Evolutionary conservation across 2,888 invertebrate species (phyloP).

Genomic region (Drosophila trichaetosa): DNA sequence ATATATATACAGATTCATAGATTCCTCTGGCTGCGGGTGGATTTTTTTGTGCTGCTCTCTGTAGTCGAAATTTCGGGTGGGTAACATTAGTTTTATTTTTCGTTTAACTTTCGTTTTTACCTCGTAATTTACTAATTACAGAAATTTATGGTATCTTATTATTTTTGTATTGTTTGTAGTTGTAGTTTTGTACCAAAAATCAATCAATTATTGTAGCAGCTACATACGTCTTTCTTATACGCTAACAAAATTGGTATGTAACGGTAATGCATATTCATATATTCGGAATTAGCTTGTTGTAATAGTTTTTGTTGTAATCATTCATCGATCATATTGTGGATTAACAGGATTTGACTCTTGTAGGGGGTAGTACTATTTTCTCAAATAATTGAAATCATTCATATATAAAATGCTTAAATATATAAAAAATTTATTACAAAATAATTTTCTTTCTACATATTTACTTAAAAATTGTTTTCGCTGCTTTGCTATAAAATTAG

Average conservation of each 20-base stretch:
- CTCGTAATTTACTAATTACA: constrained; percentile 65
- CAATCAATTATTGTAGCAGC: constrained; percentile 51
- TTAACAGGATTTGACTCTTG: constrained; percentile 17
- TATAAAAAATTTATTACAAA: constrained; percentile 66
- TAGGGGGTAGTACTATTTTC: constrained; percentile 12
- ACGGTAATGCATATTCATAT: constrained; percentile 25
- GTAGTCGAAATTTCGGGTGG: constrained; percentile 61
- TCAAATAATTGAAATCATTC: constrained; percentile 38
- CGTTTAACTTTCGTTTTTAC: constrained; percentile 41
- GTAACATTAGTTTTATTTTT: constrained; percentile 73
- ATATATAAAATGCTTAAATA: constrained; percentile 59
- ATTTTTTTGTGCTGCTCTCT: constrained; percentile 28
- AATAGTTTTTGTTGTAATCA: constrained; percentile 26
- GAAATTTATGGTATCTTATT: constrained; percentile 26
- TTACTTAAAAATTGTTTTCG: constrained; percentile 50
- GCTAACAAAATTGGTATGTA: constrained; percentile 62
- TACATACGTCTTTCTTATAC: constrained; percentile 65
- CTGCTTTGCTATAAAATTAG: constrained; percentile 52
- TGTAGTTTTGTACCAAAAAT: constrained; percentile 39
- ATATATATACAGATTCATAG: constrained; percentile 1
- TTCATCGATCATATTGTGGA: constrained; percentile 11
- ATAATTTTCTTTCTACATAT: constrained; percentile 57
- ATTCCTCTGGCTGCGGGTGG: constrained; percentile 23
- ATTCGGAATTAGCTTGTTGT: constrained; percentile 19
- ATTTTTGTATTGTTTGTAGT: constrained; percentile 30